Evolutionary conservation across 2,888 invertebrate species (phyloP).

Genomic region (Cryptocephalus primarius): DNA sequence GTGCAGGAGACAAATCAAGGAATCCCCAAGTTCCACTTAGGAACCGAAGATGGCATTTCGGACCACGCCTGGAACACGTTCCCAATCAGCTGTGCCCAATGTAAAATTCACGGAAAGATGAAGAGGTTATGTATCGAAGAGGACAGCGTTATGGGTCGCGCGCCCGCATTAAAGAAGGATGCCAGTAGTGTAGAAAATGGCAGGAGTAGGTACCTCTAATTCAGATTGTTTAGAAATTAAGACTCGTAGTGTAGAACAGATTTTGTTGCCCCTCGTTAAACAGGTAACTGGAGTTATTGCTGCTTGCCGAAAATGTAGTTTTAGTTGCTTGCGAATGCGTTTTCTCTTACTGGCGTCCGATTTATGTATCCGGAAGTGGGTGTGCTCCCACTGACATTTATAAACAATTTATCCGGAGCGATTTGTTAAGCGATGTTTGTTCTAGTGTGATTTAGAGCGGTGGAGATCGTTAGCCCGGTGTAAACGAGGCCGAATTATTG

Average conservation of each 20-base stretch:
- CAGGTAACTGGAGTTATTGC: conserved; percentile 54
- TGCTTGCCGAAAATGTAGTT: not conserved
- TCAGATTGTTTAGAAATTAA: conserved; percentile 67
- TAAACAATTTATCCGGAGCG: too few relatives aligned
- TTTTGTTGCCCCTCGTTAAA: conserved; percentile 84
- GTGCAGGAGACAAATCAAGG: too few relatives aligned
- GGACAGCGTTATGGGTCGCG: conserved; percentile 13
- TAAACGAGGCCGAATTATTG: too few relatives aligned
- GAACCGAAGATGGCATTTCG: not conserved
- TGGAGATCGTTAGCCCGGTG: too few relatives aligned
- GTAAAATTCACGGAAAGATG: conserved; percentile 1
- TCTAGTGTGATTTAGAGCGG: too few relatives aligned
- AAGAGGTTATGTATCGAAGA: conserved; percentile 21
- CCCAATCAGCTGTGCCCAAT: conserved; percentile 21
- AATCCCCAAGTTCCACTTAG: too few relatives aligned
- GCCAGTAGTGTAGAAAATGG: conserved; percentile 41
- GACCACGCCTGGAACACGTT: not conserved
- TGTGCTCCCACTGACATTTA: too few relatives aligned
- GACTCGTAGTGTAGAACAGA: conserved; percentile 90
- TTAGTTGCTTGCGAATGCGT: not conserved
- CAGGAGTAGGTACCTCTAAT: conserved; percentile 46
- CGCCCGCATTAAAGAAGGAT: conserved; percentile 18
- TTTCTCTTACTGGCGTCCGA: too few relatives aligned
- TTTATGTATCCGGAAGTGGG: too few relatives aligned
- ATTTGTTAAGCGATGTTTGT: too few relatives aligned